Evolutionary conservation across 2,113 vertebrate genomes (phyloP).

Genomic region (Maccullochella peelii): DNA sequence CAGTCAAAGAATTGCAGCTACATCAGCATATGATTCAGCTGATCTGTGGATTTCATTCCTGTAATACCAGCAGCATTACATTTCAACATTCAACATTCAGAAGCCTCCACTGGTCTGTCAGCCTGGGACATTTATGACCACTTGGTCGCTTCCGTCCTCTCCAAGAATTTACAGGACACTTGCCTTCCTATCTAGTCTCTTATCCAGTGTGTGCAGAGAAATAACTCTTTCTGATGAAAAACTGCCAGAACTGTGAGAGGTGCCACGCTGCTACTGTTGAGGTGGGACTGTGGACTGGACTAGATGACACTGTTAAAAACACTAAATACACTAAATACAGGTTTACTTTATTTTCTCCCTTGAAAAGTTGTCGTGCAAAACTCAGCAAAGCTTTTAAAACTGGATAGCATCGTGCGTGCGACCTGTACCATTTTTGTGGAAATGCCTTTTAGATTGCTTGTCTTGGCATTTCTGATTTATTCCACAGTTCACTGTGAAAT

Average conservation of each 20-base stretch:
- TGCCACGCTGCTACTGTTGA: background rate
- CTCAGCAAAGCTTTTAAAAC: background rate
- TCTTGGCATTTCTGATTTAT: slow-evolving; percentile 16
- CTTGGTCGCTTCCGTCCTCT: slow-evolving; percentile 40
- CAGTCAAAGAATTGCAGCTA: background rate
- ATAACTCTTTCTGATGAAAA: background rate
- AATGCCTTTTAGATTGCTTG: background rate
- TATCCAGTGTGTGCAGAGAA: slow-evolving; percentile 26
- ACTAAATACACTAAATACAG: background rate
- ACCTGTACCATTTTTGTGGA: background rate
- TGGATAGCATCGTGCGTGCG: background rate
- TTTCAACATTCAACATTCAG: no score
- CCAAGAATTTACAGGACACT: slow-evolving; percentile 41
- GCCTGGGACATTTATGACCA: slow-evolving; percentile 26
- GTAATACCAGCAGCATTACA: background rate
- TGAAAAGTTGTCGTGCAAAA: background rate
- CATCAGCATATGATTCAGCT: background rate
- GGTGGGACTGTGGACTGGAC: background rate
- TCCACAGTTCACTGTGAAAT: slow-evolving; percentile 12
- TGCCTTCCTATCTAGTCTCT: slow-evolving; percentile 18
- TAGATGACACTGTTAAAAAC: background rate
- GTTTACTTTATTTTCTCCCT: background rate
- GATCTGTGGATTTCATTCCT: background rate
- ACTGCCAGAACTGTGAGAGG: background rate
- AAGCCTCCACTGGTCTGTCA: background rate